Evolutionary conservation across 2,113 vertebrate species (phyloP).

Genomic region (human): GRCh38 chr12:96048501-96049000

Average conservation of each 20-base stretch:
- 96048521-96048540: neutral
- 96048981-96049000: neutral
- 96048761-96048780: neutral
- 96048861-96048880: neutral
- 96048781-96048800: accelerated
- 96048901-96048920: neutral
- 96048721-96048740: neutral
- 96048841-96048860: neutral
- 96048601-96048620: neutral
- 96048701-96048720: neutral
- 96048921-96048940: neutral
- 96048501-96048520: too few species aligned
- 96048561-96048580: neutral
- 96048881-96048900: neutral
- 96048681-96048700: neutral
- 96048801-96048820: neutral
- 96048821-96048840: neutral
- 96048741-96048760: neutral
- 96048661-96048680: neutral
- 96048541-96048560: neutral
- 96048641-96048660: neutral
- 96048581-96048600: neutral
- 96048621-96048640: neutral
- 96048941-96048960: neutral
- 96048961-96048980: neutral